Evolutionary conservation across 2,888 invertebrate species (phyloP).

Genomic region (Limnephilus rhombicus): DNA sequence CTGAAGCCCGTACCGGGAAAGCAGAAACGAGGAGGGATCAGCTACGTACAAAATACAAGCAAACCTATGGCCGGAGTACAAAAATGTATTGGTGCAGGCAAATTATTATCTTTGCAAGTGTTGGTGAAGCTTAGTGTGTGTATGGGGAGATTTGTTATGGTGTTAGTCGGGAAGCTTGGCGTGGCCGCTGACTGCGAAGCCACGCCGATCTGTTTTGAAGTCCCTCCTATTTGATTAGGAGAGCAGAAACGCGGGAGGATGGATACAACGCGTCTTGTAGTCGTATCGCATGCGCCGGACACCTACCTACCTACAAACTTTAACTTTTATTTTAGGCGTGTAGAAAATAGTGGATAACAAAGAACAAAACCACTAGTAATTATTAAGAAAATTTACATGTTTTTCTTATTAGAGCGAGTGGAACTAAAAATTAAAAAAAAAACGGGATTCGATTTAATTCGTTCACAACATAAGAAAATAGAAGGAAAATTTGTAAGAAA

Average conservation of each 20-base stretch:
- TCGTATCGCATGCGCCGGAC: not conserved
- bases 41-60: conserved; percentile 5
- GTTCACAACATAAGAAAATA: too few relatives aligned
- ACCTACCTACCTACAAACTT: not conserved
- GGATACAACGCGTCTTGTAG: not conserved
- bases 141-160: not conserved
- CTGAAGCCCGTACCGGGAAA: conserved; percentile 40
- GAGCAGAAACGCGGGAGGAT: conserved; percentile 43
- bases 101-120: not conserved
- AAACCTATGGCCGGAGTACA: conserved; percentile 2
- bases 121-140: conserved; percentile 5
- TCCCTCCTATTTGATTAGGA: conserved; percentile 59
- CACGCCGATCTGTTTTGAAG: conserved; percentile 54
- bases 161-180: conserved; percentile 21
- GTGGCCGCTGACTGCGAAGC: not conserved
- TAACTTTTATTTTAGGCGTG: not conserved
- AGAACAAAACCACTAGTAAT: not conserved
- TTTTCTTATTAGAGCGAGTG: not conserved
- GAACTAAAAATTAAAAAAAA: not conserved
- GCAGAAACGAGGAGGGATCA: conserved; percentile 32
- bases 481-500: not conserved
- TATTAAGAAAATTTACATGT: not conserved
- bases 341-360: not conserved
- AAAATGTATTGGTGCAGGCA: not conserved
- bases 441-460: too few relatives aligned